Evolutionary conservation across 2,113 vertebrate genomes (phyloP).

Genomic region (Engystomops pustulosus): DNA sequence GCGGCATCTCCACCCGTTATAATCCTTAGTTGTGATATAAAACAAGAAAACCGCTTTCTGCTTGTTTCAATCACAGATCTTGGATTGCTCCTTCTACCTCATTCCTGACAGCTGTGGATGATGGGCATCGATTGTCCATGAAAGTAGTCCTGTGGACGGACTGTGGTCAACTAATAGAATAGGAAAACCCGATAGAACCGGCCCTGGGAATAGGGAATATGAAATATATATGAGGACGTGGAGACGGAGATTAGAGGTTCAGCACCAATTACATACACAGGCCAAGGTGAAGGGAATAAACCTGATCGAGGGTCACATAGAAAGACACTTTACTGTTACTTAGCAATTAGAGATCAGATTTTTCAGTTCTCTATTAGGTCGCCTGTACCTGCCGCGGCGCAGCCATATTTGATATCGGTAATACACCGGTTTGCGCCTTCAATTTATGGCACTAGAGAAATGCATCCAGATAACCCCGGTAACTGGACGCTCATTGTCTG

Average conservation of each 20-base stretch:
- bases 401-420: too few species aligned
- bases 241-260: slow-evolving; percentile 1
- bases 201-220: background rate
- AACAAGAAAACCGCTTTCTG: background rate
- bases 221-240: slow-evolving; percentile 40
- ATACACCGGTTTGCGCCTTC: too few species aligned
- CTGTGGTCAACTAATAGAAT: slow-evolving; percentile 32
- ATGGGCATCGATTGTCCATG: slow-evolving; percentile 24
- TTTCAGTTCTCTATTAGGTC: too few species aligned
- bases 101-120: slow-evolving; percentile 25
- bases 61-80: slow-evolving; percentile 9
- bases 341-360: background rate
- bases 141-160: slow-evolving; percentile 34
- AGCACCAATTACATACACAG: background rate
- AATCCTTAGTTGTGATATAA: too few species aligned
- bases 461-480: too few species aligned
- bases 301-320: background rate
- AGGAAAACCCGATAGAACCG: background rate
- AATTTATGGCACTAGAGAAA: too few species aligned
- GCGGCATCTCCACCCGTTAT: too few species aligned
- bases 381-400: too few species aligned
- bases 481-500: too few species aligned
- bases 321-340: background rate
- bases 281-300: background rate
- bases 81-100: background rate